Conservation (phyloP, 1,140 invertebrate genomes). For the Euura lappo region DNA sequence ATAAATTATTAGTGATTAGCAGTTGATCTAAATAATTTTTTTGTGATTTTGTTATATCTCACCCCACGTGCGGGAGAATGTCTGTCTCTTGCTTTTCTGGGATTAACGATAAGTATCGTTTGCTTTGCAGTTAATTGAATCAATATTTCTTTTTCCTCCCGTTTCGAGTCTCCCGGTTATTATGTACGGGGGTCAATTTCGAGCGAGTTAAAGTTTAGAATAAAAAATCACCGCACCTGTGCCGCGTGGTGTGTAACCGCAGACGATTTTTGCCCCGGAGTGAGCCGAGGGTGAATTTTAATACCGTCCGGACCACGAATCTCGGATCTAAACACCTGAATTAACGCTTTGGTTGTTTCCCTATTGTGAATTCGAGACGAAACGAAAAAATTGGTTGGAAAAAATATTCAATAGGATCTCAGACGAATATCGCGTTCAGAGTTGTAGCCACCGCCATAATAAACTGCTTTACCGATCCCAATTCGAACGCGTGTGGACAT, state of each 20-base stretch:
- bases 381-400: not conserved
- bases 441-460: not conserved
- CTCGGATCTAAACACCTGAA: not conserved
- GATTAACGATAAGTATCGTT: too few relatives aligned
- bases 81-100: too few relatives aligned
- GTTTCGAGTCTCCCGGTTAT: not conserved
- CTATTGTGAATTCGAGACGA: not conserved
- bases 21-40: too few relatives aligned
- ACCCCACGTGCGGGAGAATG: too few relatives aligned
- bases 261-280: not conserved
- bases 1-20: too few relatives aligned
- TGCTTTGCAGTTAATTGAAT: too few relatives aligned
- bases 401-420: conserved; percentile 7
- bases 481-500: too few relatives aligned
- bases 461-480: not conserved
- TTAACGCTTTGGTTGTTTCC: not conserved
- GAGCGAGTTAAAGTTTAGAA: not conserved
- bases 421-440: not conserved
- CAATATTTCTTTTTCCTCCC: too few relatives aligned
- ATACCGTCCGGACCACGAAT: not conserved
- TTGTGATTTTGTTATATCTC: too few relatives aligned
- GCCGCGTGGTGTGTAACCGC: not conserved
- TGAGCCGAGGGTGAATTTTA: not conserved
- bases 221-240: conserved; percentile 2
- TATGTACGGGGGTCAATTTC: not conserved